phyloP scores from a whole-genome alignment of 2,888 invertebrate species.

The Eumerus sabulonum region DNA sequence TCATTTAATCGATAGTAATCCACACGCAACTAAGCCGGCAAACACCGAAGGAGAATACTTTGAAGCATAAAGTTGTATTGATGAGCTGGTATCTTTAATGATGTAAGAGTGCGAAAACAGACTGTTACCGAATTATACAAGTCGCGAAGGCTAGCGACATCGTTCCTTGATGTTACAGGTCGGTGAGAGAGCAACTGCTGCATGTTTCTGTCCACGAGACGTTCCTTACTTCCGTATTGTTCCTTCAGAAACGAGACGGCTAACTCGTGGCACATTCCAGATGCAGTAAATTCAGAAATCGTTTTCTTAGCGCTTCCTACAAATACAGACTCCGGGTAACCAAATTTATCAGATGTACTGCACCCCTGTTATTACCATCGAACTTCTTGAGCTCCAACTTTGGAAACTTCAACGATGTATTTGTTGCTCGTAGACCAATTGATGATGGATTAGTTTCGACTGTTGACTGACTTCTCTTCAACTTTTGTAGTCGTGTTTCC shows the following conservation, averaged over 20 bases:
- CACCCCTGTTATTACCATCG: no score
- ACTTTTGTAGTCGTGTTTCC: no score
- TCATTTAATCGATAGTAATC: constrained; percentile 11
- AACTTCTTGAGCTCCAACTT: no score
- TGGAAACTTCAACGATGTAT: no score
- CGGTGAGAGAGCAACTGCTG: constrained; percentile 7
- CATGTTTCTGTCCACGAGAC: constrained; percentile 16
- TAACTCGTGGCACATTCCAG: constrained; percentile 4
- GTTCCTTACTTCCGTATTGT: constrained; percentile 3
- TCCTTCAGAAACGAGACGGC: constrained; percentile 7
- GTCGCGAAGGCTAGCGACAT: not conserved
- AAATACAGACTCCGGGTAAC: no score
- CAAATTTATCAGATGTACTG: no score
- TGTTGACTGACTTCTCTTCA: no score
- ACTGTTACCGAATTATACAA: not conserved
- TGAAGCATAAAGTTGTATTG: constrained; percentile 12
- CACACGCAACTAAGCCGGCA: constrained; percentile 4
- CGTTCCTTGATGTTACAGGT: not conserved
- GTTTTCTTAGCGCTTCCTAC: no score
- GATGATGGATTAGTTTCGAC: no score
- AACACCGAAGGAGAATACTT: constrained; percentile 9
- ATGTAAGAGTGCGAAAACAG: constrained; percentile 6
- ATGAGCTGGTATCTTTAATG: constrained; percentile 7
- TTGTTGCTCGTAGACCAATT: no score
- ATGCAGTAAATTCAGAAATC: constrained; percentile 15